Percentiles rank a stretch among this genome's conserved stretches.
phyloP scores from a whole-genome alignment of 2,888 invertebrate genomes.

The Calameuta pallipes region DNA sequence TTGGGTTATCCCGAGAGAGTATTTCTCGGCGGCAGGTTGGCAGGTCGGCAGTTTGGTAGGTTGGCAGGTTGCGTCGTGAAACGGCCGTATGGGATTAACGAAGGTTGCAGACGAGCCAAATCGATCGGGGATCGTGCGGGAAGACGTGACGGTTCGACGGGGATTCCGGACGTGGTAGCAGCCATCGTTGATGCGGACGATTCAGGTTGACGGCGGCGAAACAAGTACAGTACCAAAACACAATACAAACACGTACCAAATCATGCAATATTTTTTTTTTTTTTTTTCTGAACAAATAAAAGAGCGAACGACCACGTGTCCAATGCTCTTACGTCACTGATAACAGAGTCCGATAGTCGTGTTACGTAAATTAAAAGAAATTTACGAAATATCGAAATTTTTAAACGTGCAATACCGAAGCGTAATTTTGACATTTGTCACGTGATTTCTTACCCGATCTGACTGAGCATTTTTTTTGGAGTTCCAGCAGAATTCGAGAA shows the following conservation, averaged over 20 bases:
- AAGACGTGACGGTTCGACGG: neutral
- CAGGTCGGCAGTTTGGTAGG: too few relatives aligned
- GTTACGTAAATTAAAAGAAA: neutral
- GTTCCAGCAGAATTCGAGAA: constrained; percentile 95
- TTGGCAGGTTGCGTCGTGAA: neutral
- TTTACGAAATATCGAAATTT: neutral
- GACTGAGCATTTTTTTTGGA: constrained; percentile 88
- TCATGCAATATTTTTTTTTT: neutral
- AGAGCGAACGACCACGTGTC: neutral
- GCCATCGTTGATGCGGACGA: neutral
- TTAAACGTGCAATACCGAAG: neutral
- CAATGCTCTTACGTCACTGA: neutral
- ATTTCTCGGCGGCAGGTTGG: neutral
- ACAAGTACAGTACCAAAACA: constrained; percentile 9
- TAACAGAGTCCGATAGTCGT: neutral
- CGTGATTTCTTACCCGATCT: constrained; percentile 70
- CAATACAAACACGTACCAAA: constrained; percentile 7
- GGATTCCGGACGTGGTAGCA: neutral
- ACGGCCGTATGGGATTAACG: neutral
- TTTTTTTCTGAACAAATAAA: neutral
- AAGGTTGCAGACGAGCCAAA: neutral
- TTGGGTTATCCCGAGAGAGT: constrained; percentile 45
- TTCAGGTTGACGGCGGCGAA: constrained; percentile 5
- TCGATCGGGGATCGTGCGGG: neutral
- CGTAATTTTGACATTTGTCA: neutral